Percentiles rank a stretch among this genome's conserved stretches.
Conservation (phyloP, 2,797 vertebrate genomes). For the Macrochelys suwanniensis region DNA sequence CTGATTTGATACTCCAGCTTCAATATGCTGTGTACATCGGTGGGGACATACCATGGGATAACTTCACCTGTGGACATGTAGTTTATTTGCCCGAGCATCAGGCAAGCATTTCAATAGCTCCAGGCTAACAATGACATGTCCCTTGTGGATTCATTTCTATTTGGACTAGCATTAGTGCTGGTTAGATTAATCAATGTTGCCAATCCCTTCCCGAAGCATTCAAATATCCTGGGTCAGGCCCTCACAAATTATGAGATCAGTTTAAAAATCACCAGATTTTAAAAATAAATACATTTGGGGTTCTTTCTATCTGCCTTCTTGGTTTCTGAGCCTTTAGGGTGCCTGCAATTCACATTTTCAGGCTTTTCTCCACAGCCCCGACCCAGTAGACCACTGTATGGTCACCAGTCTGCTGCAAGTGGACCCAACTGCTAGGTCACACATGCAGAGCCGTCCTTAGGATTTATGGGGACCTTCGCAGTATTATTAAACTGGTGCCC, state of each 20-base stretch:
- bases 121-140: not conserved
- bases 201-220: fast-evolving
- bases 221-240: fast-evolving
- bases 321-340: not conserved
- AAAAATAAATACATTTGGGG: too few relatives aligned
- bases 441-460: too few relatives aligned
- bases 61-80: not conserved
- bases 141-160: fast-evolving
- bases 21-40: fast-evolving
- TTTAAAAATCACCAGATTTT: not conserved
- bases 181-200: fast-evolving
- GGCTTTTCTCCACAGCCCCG: not conserved
- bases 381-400: not conserved
- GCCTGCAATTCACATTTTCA: not conserved
- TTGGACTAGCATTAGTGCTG: fast-evolving
- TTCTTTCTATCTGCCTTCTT: not conserved
- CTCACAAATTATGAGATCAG: fast-evolving
- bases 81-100: fast-evolving
- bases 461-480: too few relatives aligned
- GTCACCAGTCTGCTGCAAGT: not conserved
- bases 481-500: too few relatives aligned
- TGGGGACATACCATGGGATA: fast-evolving
- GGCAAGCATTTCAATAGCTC: fast-evolving
- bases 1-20: fast-evolving
- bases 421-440: not conserved